Evolutionary conservation across 2,888 invertebrate species (phyloP), one percentile per base, ranked within the genome.

Genomic region (Drosophila lacicola): DNA sequence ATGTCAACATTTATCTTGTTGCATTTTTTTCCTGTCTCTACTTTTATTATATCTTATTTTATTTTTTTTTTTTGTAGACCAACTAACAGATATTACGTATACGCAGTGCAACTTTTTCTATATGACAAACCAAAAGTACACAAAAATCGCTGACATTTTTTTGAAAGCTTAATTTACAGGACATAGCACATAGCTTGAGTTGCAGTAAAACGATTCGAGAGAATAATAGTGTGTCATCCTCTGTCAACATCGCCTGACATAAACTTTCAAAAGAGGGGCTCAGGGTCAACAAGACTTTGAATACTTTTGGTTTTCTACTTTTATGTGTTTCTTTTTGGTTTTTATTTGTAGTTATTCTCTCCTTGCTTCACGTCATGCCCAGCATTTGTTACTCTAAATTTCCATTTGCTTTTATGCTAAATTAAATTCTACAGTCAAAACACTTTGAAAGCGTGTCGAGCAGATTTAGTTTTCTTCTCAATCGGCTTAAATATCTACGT

Each of bases 211-310:
- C 47, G 46, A 39, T 56, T 60, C 13, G 25, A 54, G 53, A 66
- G 37, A 55, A 62, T 60, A 63, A 60, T 45, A 45, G 41, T 39
- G 10, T 73, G 73, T 61, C 76, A 64, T 21, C 41, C 42, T 36
- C 42, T 21, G 39, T 47, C 51, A 64, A 60, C 68, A 68, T 72
- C 42, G 71, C 70, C 64, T 72, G 70, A 65, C 76, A 77, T 74
- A 77, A 82, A 62, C 91, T 86, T 84, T 82, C 91, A 88, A 82
- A 88, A 82, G 67, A 54, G 90, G 91, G 91, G 91, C 91, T 90
- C 91, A 82, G 80, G 69, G 82, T 90, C 80, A 80, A 74, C 82
- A 77, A 67, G 80, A 69, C 65, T 82, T 84, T 82, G 90, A 80
- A 80, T 78, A 89, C 88, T 82, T 88, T 82, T 78, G 83, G 82